Conservation (phyloP, 2,888 invertebrate genomes). For the Eupithecia tripunctaria region DNA sequence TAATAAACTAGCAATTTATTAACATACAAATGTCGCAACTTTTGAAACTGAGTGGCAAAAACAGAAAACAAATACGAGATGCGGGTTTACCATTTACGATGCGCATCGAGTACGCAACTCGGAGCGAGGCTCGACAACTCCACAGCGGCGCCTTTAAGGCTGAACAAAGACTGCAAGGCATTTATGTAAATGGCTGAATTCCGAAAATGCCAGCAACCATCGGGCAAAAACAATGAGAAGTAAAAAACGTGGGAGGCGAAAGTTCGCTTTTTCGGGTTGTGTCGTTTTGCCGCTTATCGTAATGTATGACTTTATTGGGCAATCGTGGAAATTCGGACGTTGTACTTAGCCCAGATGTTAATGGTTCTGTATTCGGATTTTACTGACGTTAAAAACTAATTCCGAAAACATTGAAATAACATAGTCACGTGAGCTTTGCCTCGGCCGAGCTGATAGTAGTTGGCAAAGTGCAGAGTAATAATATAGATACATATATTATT, state of each 20-base stretch:
- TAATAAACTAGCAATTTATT: constrained; percentile 44
- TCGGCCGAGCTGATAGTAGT: neutral
- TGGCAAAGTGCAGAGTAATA: neutral
- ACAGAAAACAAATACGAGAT: constrained; percentile 57
- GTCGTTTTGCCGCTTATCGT: constrained; percentile 61
- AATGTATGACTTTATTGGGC: constrained; percentile 50
- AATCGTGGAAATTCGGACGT: constrained; percentile 42
- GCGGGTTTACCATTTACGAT: constrained; percentile 58
- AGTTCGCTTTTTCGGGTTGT: constrained; percentile 74
- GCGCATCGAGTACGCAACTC: constrained; percentile 51
- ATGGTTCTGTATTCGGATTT: constrained; percentile 66
- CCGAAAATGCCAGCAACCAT: constrained; percentile 75
- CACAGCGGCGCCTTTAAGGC: constrained; percentile 78
- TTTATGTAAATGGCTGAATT: constrained; percentile 82
- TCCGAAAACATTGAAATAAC: constrained; percentile 6
- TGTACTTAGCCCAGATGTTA: constrained; percentile 55
- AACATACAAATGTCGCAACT: constrained; percentile 58
- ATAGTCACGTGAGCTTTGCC: constrained; percentile 5
- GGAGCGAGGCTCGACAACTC: constrained; percentile 50
- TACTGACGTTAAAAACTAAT: constrained; percentile 20
- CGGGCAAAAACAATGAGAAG: constrained; percentile 73
- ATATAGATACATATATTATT: neutral
- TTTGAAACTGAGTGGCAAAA: constrained; percentile 55
- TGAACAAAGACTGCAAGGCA: constrained; percentile 76
- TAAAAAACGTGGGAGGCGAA: constrained; percentile 75